Evolutionary conservation across 2,888 invertebrate species (phyloP).

Genomic region (Vandiemenella viatica): DNA sequence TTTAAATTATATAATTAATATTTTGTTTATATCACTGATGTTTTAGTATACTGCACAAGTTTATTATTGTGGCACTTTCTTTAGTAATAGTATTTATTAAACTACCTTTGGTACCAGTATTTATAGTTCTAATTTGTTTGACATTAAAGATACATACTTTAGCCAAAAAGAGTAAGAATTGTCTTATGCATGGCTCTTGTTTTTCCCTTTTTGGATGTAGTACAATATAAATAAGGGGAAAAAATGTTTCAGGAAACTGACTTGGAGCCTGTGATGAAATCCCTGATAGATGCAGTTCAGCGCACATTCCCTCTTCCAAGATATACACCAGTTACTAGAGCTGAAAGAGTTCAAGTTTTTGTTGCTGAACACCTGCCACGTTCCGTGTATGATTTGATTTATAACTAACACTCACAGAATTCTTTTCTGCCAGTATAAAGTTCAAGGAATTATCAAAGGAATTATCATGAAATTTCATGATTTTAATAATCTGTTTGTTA

Average conservation of each 20-base stretch:
- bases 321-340: constrained; percentile 67
- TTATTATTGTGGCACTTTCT: no score
- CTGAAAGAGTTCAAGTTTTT: constrained; percentile 64
- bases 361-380: constrained; percentile 68
- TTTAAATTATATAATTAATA: no score
- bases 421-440: no score
- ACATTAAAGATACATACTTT: background rate
- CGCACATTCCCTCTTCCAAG: constrained; percentile 70
- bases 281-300: constrained; percentile 59
- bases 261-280: constrained; percentile 56
- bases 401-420: constrained; percentile 29
- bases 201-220: background rate
- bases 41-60: no score
- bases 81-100: no score
- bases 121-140: no score
- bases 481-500: no score
- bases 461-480: no score
- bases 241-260: constrained; percentile 50
- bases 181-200: background rate
- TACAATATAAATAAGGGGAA: background rate
- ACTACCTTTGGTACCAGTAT: no score
- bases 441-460: no score
- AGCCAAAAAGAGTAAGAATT: background rate
- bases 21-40: no score
- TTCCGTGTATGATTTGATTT: constrained; percentile 65